Base-by-base conservation (phyloP, 2,888 invertebrate genomes). In the Caenorhabditis wallacei region DNA sequence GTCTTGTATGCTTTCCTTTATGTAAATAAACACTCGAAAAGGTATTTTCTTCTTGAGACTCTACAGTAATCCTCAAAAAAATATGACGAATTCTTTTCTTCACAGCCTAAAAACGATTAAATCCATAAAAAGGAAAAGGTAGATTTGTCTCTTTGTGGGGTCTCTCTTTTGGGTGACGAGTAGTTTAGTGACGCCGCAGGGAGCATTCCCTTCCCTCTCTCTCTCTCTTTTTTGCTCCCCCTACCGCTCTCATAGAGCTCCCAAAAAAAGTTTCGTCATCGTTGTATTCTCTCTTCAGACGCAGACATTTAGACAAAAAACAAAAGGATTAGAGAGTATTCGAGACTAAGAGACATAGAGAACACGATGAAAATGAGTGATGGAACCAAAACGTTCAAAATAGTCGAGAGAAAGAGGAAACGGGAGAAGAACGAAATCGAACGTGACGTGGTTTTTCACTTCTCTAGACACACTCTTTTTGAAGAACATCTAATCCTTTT, bases 111-210 rank as follows among this genome's bases (percentile, higher is more conserved):
- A 26, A 56, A 57, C n/a, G 53, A 63, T 13, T 40, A 16, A 13
- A 40, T 26, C 26, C 18, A 35, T 53, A 48, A 51, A 57, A 57
- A 57, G 51, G n/a, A 46, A 51, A 74, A 46, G 64, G 51, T 35
- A 64, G 24, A 24, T 40, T 40, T 40, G 11, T 8, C 18, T 53
- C 37, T 53, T n/a, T 20, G 46, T 26, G 43, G 26, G 22, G 18
- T 2, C 18, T 35, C 40, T 54, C 66, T 37, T 51, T 54, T 24
- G 54, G 68, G 68, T 54, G 54, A 54, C 68, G 68, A 68, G 68
- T 68, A 68, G 54, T 68, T 68, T 68, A 54, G 68, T 68, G 68
- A 68, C 68, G 68, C 48, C 70, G 70, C 69, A 56, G 69, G 54
- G 69, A 70, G 70, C 46, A 48, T 11, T 40, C 16, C 40, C 57